Conservation (phyloP, 2,797 vertebrate genomes). For the Cossypha heuglini region DNA sequence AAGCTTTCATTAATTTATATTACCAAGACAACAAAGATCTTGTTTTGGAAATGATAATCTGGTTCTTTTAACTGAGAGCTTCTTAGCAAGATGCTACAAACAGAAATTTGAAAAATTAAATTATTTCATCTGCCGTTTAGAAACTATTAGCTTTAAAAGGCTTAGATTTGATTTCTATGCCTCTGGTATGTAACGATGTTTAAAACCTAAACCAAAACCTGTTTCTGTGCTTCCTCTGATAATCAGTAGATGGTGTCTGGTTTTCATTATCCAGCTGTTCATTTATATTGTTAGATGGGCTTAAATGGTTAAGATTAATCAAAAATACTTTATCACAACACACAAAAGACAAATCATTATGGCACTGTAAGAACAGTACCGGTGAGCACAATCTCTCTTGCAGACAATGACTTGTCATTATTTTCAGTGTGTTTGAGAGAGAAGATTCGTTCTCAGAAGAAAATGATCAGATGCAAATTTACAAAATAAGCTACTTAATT, state of each 20-base stretch:
- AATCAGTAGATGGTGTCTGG: rapidly evolving
- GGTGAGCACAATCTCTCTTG: not conserved
- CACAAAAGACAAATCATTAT: not conserved
- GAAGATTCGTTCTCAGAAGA: not conserved
- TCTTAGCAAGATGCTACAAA: not conserved
- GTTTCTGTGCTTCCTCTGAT: not conserved
- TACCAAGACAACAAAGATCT: not conserved
- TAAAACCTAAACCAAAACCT: not conserved
- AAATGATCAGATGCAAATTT: not conserved
- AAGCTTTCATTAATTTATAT: not conserved
- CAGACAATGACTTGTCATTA: not conserved
- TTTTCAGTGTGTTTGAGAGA: not conserved
- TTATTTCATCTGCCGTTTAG: not conserved
- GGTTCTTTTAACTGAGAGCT: not conserved
- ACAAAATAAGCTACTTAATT: not conserved
- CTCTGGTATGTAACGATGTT: not conserved
- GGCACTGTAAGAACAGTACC: rapidly evolving
- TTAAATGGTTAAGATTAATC: not conserved
- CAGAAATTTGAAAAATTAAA: not conserved
- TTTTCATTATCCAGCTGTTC: not conserved
- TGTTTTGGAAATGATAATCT: not conserved
- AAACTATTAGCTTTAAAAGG: not conserved
- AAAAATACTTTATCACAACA: not conserved
- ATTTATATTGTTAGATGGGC: not conserved
- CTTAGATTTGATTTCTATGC: not conserved